Percentiles rank a stretch among this genome's conserved stretches.
Conservation (phyloP, 2,113 vertebrate species). For the Polypterus bichir region DNA sequence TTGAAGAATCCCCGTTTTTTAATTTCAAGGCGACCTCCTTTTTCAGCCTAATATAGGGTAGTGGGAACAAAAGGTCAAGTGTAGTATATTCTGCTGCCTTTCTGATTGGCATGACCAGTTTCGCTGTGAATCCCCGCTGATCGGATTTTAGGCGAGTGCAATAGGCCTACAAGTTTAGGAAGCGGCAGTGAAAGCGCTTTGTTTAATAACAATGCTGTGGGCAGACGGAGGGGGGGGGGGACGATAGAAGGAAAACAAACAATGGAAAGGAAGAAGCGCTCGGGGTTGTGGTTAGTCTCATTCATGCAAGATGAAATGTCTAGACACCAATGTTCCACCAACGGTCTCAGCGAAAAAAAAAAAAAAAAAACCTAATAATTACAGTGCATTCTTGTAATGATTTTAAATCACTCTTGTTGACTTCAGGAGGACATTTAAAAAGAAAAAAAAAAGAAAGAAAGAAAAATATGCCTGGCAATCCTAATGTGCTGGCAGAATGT, state of each 20-base stretch:
- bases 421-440: neutral
- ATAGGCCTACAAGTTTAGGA: slow-evolving; percentile 59
- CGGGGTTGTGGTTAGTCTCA: slow-evolving; percentile 24
- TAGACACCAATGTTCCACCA: slow-evolving; percentile 39
- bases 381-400: slow-evolving; percentile 1
- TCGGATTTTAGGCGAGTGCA: slow-evolving; percentile 20
- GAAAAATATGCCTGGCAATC: too few species aligned
- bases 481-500: too few species aligned
- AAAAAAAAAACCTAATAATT: slow-evolving; percentile 13
- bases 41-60: neutral
- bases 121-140: slow-evolving; percentile 26
- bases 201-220: slow-evolving; percentile 44
- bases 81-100: slow-evolving; percentile 10
- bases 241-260: slow-evolving; percentile 31
- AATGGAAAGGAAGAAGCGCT: slow-evolving; percentile 27
- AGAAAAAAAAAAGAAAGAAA: too few species aligned
- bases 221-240: slow-evolving; percentile 33
- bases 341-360: slow-evolving; percentile 19
- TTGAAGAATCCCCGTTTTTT: too few species aligned
- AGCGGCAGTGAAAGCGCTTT: slow-evolving; percentile 50
- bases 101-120: slow-evolving; percentile 36
- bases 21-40: too few species aligned
- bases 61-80: slow-evolving; percentile 28
- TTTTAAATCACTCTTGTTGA: neutral
- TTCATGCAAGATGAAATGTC: slow-evolving; percentile 31